These are phyloP conservation scores for Euleptes europaea DNA, from an alignment of 2,113 vertebrate species.

Conservation along the genomic window DNA sequence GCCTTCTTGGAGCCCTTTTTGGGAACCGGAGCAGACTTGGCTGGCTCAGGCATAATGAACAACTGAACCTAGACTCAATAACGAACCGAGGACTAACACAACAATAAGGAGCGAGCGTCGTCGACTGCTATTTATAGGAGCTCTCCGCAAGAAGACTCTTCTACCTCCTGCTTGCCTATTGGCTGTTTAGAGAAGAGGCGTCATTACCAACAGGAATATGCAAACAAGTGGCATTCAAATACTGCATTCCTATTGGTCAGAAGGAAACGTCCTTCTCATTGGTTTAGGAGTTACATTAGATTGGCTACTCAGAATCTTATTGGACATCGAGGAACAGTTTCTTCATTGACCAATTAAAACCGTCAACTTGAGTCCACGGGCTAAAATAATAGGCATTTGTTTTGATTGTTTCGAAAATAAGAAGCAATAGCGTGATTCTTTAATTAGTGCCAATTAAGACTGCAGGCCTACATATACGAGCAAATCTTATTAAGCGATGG, in stretches of 20 bases:
- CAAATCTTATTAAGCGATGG: too few species aligned
- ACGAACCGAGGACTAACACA: fast-evolving
- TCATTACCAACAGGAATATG: not conserved
- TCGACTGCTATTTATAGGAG: not conserved
- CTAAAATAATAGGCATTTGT: not conserved
- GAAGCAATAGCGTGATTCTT: too few species aligned
- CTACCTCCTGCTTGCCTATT: fast-evolving
- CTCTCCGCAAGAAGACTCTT: not conserved
- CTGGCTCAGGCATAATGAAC: not conserved
- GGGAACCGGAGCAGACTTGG: not conserved
- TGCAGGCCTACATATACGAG: too few species aligned
- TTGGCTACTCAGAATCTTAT: not conserved
- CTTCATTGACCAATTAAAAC: not conserved
- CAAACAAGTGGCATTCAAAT: not conserved
- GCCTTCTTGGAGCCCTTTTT: conserved; percentile 6
- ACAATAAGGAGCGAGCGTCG: fast-evolving
- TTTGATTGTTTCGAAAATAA: too few species aligned
- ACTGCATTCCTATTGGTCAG: not conserved
- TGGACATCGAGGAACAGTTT: not conserved
- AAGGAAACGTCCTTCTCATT: not conserved
- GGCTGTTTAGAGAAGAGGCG: not conserved
- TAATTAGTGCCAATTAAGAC: too few species aligned
- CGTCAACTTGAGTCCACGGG: not conserved
- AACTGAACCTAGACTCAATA: too few species aligned
- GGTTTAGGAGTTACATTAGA: not conserved